phyloP scores from a whole-genome alignment of 2,113 vertebrate species.

The Anser cygnoides region DNA sequence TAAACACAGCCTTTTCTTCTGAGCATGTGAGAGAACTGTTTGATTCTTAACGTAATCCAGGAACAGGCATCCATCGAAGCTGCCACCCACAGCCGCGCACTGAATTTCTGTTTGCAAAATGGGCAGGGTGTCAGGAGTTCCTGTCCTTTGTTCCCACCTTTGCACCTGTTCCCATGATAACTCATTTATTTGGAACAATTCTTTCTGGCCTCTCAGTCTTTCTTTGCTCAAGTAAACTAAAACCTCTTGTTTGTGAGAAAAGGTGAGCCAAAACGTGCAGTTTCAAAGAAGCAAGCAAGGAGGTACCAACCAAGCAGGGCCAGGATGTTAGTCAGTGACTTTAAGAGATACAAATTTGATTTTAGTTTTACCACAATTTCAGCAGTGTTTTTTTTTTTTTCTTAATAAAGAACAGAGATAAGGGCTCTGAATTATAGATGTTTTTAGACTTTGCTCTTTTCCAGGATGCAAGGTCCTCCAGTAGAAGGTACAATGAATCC shows the following conservation, averaged over 20 bases:
- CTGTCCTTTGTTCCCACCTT: background rate
- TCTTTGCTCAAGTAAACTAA: background rate
- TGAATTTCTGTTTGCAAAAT: background rate
- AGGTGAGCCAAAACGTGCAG: background rate
- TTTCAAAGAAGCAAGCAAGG: background rate
- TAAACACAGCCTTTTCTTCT: background rate
- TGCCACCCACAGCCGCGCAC: background rate
- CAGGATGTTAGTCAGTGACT: background rate
- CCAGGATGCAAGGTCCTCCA: background rate
- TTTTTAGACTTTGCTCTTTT: background rate
- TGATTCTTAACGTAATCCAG: background rate
- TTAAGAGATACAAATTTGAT: background rate
- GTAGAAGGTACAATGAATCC: background rate
- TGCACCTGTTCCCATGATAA: background rate
- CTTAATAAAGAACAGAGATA: background rate
- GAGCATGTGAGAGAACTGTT: background rate
- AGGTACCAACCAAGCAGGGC: background rate
- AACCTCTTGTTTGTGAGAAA: background rate
- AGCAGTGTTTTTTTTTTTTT: background rate
- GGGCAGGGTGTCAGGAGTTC: background rate
- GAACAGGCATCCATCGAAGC: fast-evolving
- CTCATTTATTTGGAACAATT: background rate
- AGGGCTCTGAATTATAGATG: background rate
- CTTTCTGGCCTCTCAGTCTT: background rate
- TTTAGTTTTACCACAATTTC: background rate